Evolutionary conservation across 2,797 vertebrate species (phyloP).

Genomic region (Chiloscyllium punctatum): DNA sequence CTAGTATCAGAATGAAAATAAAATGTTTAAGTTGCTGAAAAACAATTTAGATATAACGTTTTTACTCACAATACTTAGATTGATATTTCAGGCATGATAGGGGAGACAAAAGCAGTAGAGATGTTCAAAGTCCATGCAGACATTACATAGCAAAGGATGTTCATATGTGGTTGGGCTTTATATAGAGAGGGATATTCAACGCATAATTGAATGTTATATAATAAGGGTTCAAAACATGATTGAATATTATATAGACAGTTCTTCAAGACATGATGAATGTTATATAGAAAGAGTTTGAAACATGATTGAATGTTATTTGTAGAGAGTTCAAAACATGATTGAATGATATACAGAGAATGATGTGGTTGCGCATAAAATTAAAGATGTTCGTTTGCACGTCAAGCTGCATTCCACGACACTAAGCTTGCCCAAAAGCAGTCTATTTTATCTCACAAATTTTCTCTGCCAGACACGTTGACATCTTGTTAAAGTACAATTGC

Average conservation of each 20-base stretch:
- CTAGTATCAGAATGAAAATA: not conserved
- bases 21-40: not conserved
- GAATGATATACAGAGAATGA: not conserved
- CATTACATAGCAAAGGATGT: not conserved
- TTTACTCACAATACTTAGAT: not conserved
- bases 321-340: not conserved
- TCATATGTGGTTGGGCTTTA: not conserved
- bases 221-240: not conserved
- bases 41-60: not conserved
- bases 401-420: not conserved
- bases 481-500: not conserved
- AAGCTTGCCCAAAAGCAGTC: not conserved
- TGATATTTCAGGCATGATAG: not conserved
- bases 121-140: not conserved
- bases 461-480: not conserved
- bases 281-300: not conserved
- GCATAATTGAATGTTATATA: not conserved
- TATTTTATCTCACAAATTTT: not conserved
- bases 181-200: not conserved
- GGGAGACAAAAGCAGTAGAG: not conserved
- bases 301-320: constrained; percentile 3
- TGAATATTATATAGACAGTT: not conserved
- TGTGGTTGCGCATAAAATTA: not conserved
- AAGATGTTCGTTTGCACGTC: not conserved
- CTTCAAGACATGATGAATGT: constrained; percentile 15